phyloP scores from a whole-genome alignment of 2,113 vertebrate species.

The Triplophysa dalaica region DNA sequence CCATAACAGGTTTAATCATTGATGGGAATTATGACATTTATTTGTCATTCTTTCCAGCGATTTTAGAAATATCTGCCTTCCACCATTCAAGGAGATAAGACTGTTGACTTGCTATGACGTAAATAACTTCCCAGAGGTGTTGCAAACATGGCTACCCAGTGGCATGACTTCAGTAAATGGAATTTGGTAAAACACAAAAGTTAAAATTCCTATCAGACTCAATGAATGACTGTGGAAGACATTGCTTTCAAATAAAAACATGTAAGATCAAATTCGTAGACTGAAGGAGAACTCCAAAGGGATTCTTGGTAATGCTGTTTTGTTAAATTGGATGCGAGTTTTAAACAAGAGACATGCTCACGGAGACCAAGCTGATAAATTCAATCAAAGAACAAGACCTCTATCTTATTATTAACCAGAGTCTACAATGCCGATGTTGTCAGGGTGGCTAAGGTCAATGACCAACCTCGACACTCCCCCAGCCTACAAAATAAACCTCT shows the following conservation, averaged over 20 bases:
- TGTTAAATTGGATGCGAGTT: constrained; percentile 61
- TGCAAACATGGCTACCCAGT: too few species aligned
- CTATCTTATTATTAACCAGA: constrained; percentile 57
- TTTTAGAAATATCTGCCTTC: too few species aligned
- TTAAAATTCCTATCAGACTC: background rate
- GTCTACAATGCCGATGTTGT: constrained; percentile 51
- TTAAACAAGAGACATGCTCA: constrained; percentile 67
- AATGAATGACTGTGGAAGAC: constrained; percentile 9
- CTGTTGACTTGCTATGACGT: too few species aligned
- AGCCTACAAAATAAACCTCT: constrained; percentile 44
- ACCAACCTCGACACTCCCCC: constrained; percentile 46
- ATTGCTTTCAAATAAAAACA: constrained; percentile 1
- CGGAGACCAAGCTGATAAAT: constrained; percentile 69
- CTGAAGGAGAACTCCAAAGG: background rate
- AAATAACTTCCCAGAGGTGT: too few species aligned
- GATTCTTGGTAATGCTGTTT: constrained; percentile 45
- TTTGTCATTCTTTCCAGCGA: too few species aligned
- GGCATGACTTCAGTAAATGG: too few species aligned
- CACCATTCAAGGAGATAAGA: too few species aligned
- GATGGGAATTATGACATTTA: too few species aligned
- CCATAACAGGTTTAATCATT: too few species aligned
- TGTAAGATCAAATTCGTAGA: background rate
- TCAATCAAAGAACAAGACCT: constrained; percentile 55
- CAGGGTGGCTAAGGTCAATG: constrained; percentile 62
- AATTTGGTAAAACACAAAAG: too few species aligned